These are phyloP conservation scores for Todus mexicanus DNA, from an alignment of 2,797 vertebrate genomes.

Conservation along the genomic window DNA sequence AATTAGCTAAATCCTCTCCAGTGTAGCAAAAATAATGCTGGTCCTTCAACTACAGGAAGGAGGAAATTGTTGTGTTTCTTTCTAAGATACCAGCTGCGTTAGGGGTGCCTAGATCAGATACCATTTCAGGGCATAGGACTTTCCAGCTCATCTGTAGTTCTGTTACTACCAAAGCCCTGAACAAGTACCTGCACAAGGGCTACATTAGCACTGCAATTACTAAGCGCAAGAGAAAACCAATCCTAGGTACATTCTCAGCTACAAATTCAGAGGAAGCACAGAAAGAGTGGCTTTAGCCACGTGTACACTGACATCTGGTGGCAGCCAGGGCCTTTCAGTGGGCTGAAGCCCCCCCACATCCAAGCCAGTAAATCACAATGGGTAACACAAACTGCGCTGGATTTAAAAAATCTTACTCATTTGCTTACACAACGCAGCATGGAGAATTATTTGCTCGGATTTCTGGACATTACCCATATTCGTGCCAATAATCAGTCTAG, in stretches of 20 bases:
- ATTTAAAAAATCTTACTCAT: background rate
- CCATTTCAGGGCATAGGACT: background rate
- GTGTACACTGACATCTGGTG: constrained; percentile 66
- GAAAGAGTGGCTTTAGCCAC: background rate
- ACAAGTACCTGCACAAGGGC: background rate
- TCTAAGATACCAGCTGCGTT: background rate
- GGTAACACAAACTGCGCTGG: background rate
- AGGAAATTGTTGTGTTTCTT: background rate
- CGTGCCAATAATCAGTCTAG: background rate
- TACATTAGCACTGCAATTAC: background rate
- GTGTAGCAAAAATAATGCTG: background rate
- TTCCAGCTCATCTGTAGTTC: background rate
- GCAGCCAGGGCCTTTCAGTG: background rate
- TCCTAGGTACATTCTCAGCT: too few species aligned
- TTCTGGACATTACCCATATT: background rate
- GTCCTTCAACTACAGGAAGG: background rate
- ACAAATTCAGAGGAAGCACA: background rate
- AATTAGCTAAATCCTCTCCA: background rate
- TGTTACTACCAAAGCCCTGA: background rate
- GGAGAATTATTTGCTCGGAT: background rate
- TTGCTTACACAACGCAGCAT: background rate
- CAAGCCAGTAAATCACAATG: accelerated
- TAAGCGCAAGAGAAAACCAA: background rate
- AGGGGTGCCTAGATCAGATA: background rate
- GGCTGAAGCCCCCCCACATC: background rate